Conservation (phyloP, 2,113 vertebrate species). For the Lophura nycthemera region DNA sequence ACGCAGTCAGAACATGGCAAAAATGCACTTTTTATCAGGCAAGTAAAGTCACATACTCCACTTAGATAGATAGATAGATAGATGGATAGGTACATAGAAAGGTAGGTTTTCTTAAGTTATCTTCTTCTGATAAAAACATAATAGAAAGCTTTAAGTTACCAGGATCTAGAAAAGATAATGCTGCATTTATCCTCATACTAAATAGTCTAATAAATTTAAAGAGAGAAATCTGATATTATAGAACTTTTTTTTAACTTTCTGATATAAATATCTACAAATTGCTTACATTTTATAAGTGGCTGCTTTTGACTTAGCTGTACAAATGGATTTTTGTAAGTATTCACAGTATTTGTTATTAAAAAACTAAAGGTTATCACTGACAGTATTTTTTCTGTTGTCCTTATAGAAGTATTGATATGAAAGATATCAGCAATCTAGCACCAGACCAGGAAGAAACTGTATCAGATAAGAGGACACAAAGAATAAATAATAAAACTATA, state of each 20-base stretch:
- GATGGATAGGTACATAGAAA: no score
- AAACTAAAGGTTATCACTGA: background rate
- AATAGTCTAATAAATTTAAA: background rate
- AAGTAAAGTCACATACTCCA: background rate
- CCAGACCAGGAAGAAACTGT: background rate
- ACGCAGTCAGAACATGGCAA: background rate
- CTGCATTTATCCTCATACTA: background rate
- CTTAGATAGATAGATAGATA: background rate
- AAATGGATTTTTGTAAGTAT: background rate
- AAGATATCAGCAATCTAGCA: background rate
- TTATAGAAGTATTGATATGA: background rate
- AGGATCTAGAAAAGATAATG: background rate
- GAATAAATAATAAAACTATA: background rate
- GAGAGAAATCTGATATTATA: background rate
- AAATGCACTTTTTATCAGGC: background rate
- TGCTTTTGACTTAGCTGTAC: background rate
- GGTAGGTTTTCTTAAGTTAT: background rate
- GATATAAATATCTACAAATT: background rate
- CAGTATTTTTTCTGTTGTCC: background rate
- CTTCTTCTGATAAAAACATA: background rate
- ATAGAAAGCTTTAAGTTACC: background rate
- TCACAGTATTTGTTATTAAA: background rate
- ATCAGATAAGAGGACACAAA: background rate
- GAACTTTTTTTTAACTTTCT: background rate
- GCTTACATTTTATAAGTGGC: background rate